Evolutionary conservation across 2,888 invertebrate species (phyloP).

Genomic region (Electrophaes corylata): DNA sequence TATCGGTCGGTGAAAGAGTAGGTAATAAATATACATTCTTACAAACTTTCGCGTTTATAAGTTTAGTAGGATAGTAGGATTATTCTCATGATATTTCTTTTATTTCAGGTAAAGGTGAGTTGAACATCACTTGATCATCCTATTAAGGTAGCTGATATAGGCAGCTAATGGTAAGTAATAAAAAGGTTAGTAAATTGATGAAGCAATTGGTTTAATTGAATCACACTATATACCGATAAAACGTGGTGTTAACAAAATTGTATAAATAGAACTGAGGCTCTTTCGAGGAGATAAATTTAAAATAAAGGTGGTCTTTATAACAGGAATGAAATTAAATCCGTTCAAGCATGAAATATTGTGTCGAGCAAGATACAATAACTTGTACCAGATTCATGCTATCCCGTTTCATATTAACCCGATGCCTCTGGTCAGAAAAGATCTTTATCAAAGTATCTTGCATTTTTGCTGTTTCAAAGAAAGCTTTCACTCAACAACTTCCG

Average conservation of each 20-base stretch:
- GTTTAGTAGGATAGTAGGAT: no score
- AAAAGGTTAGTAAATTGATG: constrained; percentile 24
- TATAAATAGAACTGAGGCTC: constrained; percentile 15
- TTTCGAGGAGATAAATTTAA: constrained; percentile 13
- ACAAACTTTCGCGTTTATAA: no score
- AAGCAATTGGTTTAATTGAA: constrained; percentile 24
- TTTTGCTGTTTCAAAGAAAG: constrained; percentile 37
- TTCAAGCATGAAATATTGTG: constrained; percentile 43
- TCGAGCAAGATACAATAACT: constrained; percentile 39
- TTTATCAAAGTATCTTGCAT: constrained; percentile 15
- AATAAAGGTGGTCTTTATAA: constrained; percentile 17
- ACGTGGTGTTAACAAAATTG: constrained; percentile 4
- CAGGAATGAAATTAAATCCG: constrained; percentile 35
- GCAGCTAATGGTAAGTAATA: constrained; percentile 11
- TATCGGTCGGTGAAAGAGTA: no score
- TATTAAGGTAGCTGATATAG: constrained; percentile 2
- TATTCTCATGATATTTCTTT: constrained; percentile 46
- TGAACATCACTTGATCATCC: neutral
- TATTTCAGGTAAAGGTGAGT: constrained; percentile 79
- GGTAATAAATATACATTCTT: no score
- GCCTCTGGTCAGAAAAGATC: constrained; percentile 22
- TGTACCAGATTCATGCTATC: constrained; percentile 23
- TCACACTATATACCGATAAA: constrained; percentile 15
- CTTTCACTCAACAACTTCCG: constrained; percentile 41
- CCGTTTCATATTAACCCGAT: constrained; percentile 36